These are phyloP conservation scores for Sinhomidia bicolor DNA, from an alignment of 2,888 invertebrate genomes.

Conservation along the genomic window DNA sequence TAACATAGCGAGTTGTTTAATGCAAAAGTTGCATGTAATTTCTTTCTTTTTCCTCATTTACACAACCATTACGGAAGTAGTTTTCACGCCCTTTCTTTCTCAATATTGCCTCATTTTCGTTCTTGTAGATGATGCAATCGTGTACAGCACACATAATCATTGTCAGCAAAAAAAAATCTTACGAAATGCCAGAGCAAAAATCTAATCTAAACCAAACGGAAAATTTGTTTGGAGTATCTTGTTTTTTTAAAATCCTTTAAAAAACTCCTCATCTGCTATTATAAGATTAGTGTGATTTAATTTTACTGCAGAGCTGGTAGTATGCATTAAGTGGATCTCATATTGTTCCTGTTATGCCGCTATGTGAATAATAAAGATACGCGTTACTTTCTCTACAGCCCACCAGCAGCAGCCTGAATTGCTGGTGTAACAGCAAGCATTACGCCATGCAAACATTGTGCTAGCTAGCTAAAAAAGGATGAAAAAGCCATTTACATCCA, in stretches of 20 bases:
- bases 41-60: background rate
- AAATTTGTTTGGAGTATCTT: background rate
- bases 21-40: background rate
- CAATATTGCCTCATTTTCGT: slow-evolving; percentile 40
- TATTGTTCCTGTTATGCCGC: too few species aligned
- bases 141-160: slow-evolving; percentile 13
- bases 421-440: too few species aligned
- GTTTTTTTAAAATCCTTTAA: background rate
- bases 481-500: slow-evolving; percentile 42
- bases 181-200: background rate
- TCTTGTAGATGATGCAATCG: slow-evolving; percentile 15
- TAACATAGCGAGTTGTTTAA: too few species aligned
- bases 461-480: background rate
- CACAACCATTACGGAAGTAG: background rate
- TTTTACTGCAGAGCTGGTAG: too few species aligned
- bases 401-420: too few species aligned
- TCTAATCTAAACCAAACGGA: background rate
- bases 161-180: background rate
- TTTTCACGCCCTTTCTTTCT: too few species aligned
- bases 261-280: background rate
- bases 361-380: too few species aligned
- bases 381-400: too few species aligned
- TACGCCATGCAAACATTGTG: too few species aligned
- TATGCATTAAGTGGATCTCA: too few species aligned
- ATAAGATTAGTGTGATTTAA: too few species aligned